Percentiles rank a stretch among this genome's conserved stretches.
Evolutionary conservation across 1,140 invertebrate species (phyloP).

Genomic region (Neocloeon triangulifer): DNA sequence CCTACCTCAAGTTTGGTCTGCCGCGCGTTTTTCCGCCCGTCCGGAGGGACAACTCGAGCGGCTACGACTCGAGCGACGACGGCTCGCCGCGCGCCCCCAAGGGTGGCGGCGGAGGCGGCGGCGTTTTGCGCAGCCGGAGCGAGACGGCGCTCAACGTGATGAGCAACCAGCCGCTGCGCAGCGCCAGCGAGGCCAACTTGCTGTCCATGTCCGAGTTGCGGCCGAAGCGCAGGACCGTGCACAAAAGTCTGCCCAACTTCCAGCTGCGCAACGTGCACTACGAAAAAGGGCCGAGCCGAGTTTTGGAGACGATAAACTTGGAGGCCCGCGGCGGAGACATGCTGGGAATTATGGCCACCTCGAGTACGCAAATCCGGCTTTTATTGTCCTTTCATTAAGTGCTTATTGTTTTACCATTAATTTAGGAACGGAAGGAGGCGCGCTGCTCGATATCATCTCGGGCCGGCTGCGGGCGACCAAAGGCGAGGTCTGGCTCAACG

Average conservation of each 20-base stretch:
- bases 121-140: background rate
- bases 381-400: no score
- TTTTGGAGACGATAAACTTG: slow-evolving; percentile 47
- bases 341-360: slow-evolving; percentile 67
- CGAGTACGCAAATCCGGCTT: slow-evolving; percentile 21
- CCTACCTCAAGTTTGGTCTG: slow-evolving; percentile 78
- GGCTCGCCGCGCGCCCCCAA: slow-evolving; percentile 13
- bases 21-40: slow-evolving; percentile 75
- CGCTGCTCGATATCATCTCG: slow-evolving; percentile 57
- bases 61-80: slow-evolving; percentile 61
- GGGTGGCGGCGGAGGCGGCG: slow-evolving; percentile 1
- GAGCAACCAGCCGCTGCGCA: slow-evolving; percentile 10
- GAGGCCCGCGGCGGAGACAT: slow-evolving; percentile 78
- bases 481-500: slow-evolving; percentile 70
- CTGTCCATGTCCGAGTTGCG: slow-evolving; percentile 25
- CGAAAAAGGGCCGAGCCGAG: slow-evolving; percentile 18
- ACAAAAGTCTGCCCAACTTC: slow-evolving; percentile 8
- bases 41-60: slow-evolving; percentile 56
- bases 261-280: slow-evolving; percentile 14
- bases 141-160: background rate
- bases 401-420: slow-evolving; percentile 4
- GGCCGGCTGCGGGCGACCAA: slow-evolving; percentile 39
- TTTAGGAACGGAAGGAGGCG: slow-evolving; percentile 46
- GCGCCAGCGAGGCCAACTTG: slow-evolving; percentile 52
- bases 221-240: slow-evolving; percentile 5